Evolutionary conservation across 2,113 vertebrate species (phyloP).

Genomic region (Thamnaconus septentrionalis): DNA sequence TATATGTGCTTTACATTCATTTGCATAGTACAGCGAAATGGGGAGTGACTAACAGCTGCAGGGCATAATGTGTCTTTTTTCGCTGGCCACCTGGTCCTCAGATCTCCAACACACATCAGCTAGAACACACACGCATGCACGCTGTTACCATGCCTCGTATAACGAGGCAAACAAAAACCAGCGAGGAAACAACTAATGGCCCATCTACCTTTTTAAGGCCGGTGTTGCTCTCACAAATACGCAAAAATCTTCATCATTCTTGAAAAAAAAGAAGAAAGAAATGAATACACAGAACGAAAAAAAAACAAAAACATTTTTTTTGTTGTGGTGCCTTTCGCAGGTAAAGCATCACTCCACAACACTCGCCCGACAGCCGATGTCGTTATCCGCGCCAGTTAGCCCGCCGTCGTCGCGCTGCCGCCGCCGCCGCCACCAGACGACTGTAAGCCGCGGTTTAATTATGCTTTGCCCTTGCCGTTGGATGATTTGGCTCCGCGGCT

Average conservation of each 20-base stretch:
- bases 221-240: not conserved
- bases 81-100: constrained; percentile 11
- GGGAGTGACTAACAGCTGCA: constrained; percentile 25
- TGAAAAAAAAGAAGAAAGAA: not conserved
- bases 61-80: constrained; percentile 18
- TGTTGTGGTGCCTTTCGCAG: not conserved
- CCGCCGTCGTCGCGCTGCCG: constrained; percentile 4
- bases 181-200: too few relatives aligned
- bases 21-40: constrained; percentile 9
- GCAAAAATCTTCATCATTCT: not conserved
- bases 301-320: not conserved
- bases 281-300: not conserved
- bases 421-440: constrained; percentile 26
- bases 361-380: constrained; percentile 20
- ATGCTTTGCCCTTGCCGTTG: constrained; percentile 28
- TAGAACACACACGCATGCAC: constrained; percentile 8
- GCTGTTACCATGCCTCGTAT: not conserved
- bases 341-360: not conserved
- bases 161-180: not conserved
- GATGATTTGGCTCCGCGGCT: constrained; percentile 35
- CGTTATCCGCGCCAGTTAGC: constrained; percentile 27
- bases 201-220: not conserved
- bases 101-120: constrained; percentile 1
- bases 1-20: not conserved
- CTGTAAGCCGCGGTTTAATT: constrained; percentile 42